Percentiles rank a stretch among this genome's conserved stretches.
These are phyloP conservation scores for Crematogaster levior DNA, from an alignment of 2,888 invertebrate species.

Conservation along the genomic window DNA sequence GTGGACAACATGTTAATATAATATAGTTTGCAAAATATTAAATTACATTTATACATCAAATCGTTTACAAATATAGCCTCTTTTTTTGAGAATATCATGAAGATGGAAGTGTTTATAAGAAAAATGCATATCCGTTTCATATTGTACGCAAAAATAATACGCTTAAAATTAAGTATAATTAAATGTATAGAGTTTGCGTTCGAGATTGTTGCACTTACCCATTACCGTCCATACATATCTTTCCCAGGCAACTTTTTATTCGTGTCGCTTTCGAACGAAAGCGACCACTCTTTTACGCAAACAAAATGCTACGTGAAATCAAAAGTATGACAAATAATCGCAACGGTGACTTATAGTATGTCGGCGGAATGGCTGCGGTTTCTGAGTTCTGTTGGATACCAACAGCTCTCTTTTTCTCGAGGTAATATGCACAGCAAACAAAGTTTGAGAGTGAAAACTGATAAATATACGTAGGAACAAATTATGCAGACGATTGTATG, in stretches of 20 bases:
- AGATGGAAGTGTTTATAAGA: constrained; percentile 7
- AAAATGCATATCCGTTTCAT: constrained; percentile 5
- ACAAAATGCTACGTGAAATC: constrained; percentile 56
- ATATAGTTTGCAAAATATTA: constrained; percentile 10
- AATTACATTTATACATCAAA: constrained; percentile 26
- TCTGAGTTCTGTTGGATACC: not conserved
- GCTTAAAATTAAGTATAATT: constrained; percentile 55
- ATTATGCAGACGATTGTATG: constrained; percentile 14
- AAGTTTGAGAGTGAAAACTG: constrained; percentile 20
- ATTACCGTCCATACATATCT: constrained; percentile 68
- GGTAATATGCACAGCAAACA: constrained; percentile 35
- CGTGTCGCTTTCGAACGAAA: constrained; percentile 35
- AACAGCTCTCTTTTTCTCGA: constrained; percentile 1
- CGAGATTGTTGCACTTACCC: constrained; percentile 75
- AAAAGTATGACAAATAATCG: constrained; percentile 56
- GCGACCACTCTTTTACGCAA: constrained; percentile 55
- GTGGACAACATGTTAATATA: constrained; percentile 23
- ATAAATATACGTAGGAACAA: constrained; percentile 33
- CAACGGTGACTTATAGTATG: constrained; percentile 41
- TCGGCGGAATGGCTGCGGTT: constrained; percentile 34
- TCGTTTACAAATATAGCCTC: constrained; percentile 3
- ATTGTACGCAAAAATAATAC: constrained; percentile 35
- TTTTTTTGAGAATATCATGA: constrained; percentile 5
- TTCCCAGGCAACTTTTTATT: constrained; percentile 67
- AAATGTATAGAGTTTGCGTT: constrained; percentile 64